phyloP scores from a whole-genome alignment of 1,140 invertebrate species.

The Agraylea sexmaculata region DNA sequence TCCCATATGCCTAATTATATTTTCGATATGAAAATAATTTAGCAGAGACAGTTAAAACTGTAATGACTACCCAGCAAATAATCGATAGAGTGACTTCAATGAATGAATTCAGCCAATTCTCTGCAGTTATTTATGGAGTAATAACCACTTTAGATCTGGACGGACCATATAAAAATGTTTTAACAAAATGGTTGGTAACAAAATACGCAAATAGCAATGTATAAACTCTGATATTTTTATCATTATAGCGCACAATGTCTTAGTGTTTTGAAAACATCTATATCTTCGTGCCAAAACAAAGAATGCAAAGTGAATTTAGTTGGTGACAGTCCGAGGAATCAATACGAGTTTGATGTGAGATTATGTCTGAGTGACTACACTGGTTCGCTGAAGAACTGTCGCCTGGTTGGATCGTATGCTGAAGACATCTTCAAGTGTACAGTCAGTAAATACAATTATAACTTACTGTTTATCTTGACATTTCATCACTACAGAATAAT shows the following conservation, averaged over 20 bases:
- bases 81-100: conserved; percentile 30
- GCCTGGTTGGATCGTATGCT: conserved; percentile 33
- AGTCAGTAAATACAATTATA: conserved; percentile 21
- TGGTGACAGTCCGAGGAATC: conserved; percentile 21
- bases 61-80: conserved; percentile 40
- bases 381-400: conserved; percentile 35
- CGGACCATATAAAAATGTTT: conserved; percentile 25
- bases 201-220: conserved; percentile 18
- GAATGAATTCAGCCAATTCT: conserved; percentile 31
- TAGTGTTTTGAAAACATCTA: conserved; percentile 9
- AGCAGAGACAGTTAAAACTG: conserved; percentile 31
- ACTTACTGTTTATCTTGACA: conserved; percentile 2
- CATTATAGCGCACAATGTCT: conserved; percentile 14
- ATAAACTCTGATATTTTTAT: conserved; percentile 4
- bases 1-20: background rate
- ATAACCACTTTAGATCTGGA: conserved; percentile 40
- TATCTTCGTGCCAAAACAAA: conserved; percentile 9
- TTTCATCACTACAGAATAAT: conserved; percentile 6
- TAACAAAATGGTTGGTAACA: conserved; percentile 23
- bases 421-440: conserved; percentile 30
- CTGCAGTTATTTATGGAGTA: conserved; percentile 34
- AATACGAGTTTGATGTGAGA: conserved; percentile 38
- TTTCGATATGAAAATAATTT: background rate
- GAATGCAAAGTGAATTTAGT: conserved; percentile 12
- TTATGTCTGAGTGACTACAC: conserved; percentile 42